Evolutionary conservation across 2,888 invertebrate species (phyloP).

Genomic region (Drosophila hamatofila): DNA sequence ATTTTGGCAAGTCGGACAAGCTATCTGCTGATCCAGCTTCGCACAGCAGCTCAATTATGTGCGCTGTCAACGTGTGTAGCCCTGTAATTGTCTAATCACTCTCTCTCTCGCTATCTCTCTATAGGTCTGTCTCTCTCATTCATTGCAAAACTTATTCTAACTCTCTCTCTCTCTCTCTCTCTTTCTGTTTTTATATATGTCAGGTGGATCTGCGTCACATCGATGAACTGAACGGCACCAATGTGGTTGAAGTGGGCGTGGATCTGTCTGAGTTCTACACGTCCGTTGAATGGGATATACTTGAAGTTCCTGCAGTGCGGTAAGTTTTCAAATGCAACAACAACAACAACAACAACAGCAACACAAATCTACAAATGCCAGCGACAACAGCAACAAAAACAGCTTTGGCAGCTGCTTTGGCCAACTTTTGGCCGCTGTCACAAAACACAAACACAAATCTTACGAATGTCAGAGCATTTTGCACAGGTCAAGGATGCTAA

Average conservation of each 20-base stretch:
- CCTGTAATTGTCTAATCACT: constrained; percentile 69
- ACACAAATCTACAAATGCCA: constrained; percentile 3
- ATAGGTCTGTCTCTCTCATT: constrained; percentile 3
- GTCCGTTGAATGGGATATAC: constrained; percentile 99
- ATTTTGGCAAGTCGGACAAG: constrained; percentile 4
- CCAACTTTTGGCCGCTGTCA: constrained; percentile 76
- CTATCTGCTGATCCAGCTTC: constrained; percentile 7
- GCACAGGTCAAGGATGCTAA: constrained; percentile 71
- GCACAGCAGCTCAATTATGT: constrained; percentile 46
- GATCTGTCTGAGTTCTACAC: constrained; percentile 99
- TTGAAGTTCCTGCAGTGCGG: constrained; percentile 97
- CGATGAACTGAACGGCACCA: constrained; percentile 95
- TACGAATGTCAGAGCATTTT: constrained; percentile 61
- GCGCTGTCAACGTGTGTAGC: constrained; percentile 50
- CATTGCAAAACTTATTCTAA: not conserved
- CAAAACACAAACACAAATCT: constrained; percentile 77
- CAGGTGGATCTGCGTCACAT: constrained; percentile 96
- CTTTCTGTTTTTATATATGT: not conserved
- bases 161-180: not conserved
- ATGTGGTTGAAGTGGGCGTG: constrained; percentile 96
- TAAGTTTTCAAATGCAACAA: constrained; percentile 83
- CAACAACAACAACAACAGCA: constrained; percentile 20
- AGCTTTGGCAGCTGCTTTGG: constrained; percentile 73
- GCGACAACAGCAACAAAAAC: constrained; percentile 25
- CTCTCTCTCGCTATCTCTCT: constrained; percentile 9